Conservation (phyloP, 2,797 vertebrate genomes). For the Calcarius lapponicus region DNA sequence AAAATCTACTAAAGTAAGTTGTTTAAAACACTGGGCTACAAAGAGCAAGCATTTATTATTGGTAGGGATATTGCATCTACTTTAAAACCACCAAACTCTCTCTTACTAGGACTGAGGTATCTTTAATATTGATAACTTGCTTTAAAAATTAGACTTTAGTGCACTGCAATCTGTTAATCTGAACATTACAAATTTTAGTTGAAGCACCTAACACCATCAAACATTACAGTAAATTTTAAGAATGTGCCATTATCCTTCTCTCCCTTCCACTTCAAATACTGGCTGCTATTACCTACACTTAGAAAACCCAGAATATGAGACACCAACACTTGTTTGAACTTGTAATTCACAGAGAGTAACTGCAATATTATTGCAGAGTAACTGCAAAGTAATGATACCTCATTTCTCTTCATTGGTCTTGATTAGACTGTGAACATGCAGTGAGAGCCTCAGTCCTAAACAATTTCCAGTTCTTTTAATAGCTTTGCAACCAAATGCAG, state of each 20-base stretch:
- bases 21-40: neutral
- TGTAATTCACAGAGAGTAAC: neutral
- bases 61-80: neutral
- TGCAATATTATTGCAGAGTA: neutral
- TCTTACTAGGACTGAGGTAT: neutral
- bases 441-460: neutral
- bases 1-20: neutral
- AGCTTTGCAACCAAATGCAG: neutral
- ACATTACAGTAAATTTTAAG: neutral
- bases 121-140: neutral
- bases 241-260: neutral
- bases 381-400: neutral
- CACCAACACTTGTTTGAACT: neutral
- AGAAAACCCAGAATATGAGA: neutral
- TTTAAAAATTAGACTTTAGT: neutral
- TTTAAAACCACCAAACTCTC: neutral
- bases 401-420: neutral
- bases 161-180: neutral
- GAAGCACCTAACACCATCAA: neutral
- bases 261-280: neutral
- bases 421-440: neutral
- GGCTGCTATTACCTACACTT: neutral
- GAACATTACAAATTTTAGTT: fast-evolving
- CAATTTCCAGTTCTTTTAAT: neutral
- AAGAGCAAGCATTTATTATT: neutral